Base-by-base conservation (phyloP, 1,140 invertebrate species). In the Bathynomus jamesi region DNA sequence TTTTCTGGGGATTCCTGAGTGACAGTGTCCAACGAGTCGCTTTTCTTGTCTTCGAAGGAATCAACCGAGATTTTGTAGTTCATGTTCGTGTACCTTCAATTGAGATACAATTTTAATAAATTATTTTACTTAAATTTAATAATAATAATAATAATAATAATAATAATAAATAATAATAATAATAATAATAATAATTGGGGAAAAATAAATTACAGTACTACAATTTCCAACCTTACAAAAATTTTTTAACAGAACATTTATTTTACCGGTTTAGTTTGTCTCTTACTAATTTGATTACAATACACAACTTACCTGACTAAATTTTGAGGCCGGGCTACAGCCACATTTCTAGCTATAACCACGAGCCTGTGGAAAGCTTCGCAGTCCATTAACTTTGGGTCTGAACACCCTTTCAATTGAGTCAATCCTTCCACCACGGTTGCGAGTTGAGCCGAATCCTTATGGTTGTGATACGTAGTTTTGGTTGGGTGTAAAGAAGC, bases 361-460 rank as follows among this genome's bases (percentile, higher is more conserved):
- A 96, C 87, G 8, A 96, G 84, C 13, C 92, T 86, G 82, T 95
- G 95, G 82, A 92, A 96, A 25, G 90, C 91, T 82, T 97, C 95
- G 4, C 94, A 92, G 82, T 97, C 95, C 67, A 96, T 87, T 75
- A 90, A 85, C 69, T 86, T 83, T 28, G 85, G 74, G 80, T 84
- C 83, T 79, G 75, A 72, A 10, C 79, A 78, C 32, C 87, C 84
- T 28, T 87, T 86, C 79, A 93, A 87, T 67, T 84, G 82, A 27
- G 84, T 85, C 28, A 94, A 82, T 62, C 89, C 88, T 28, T 86
- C 84, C 75, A 90, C 85, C 4, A 95, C 91, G 78, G 84, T 71
- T 10, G 67, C 40, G 8, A 79, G 64, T 27, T 76, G 70, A 11
- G 78, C 73, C 17, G 69, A 66, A 68, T 78, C 83, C 84, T 94